Conservation (phyloP, 2,113 vertebrate genomes). For the Chamaetylas fuelleborni region DNA sequence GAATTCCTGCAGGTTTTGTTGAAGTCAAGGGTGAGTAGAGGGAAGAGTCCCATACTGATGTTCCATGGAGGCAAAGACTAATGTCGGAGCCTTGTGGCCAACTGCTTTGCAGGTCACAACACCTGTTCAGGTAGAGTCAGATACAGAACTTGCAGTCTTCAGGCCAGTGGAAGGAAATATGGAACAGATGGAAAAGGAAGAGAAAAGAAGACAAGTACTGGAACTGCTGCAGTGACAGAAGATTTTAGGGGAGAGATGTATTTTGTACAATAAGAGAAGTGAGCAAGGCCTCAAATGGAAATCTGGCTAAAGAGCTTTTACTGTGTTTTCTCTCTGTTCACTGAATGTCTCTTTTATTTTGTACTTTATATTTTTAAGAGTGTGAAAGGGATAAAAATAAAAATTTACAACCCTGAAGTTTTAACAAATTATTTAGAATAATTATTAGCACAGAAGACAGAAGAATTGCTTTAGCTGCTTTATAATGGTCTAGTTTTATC, state of each 20-base stretch:
- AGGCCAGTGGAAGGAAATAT: neutral
- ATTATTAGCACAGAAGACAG: neutral
- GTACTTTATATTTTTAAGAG: too few species aligned
- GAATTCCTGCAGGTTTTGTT: neutral
- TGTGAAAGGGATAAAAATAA: too few species aligned
- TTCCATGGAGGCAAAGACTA: neutral
- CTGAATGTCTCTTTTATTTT: too few species aligned
- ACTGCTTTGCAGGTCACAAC: neutral
- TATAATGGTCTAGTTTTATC: neutral
- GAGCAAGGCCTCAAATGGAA: neutral
- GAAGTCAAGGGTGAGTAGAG: neutral
- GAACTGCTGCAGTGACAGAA: neutral
- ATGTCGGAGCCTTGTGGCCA: neutral
- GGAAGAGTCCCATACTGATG: accelerated
- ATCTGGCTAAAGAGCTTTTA: neutral
- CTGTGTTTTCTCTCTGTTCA: too few species aligned
- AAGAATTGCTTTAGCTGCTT: neutral
- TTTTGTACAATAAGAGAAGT: neutral
- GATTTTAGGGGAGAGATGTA: neutral
- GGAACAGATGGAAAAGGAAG: accelerated
- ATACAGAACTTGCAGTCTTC: neutral
- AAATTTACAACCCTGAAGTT: neutral
- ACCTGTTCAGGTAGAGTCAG: neutral
- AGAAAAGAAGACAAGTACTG: neutral
- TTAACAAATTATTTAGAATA: neutral